These are phyloP conservation scores for Aurelia sp. DNA, from an alignment of 30 jellyfish, hydroid and myxozoan genomes.

Conservation along the genomic window DNA sequence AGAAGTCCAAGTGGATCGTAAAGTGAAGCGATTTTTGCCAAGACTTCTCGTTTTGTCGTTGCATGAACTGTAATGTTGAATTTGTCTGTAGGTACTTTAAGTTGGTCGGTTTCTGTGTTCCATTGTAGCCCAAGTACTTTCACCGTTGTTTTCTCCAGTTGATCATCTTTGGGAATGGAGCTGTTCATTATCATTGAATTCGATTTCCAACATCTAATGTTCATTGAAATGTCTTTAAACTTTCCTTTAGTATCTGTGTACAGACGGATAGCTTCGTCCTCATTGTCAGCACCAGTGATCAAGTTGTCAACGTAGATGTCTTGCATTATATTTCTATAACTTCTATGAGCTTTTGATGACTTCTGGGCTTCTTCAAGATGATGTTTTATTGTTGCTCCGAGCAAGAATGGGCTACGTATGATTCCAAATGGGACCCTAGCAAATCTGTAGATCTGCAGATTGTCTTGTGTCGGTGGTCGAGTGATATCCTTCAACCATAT, in stretches of 20 bases:
- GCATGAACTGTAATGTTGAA: neutral
- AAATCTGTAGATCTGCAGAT: slow-evolving; percentile 32
- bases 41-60: slow-evolving; percentile 52
- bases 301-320: slow-evolving; percentile 44
- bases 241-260: slow-evolving; percentile 13
- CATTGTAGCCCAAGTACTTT: slow-evolving; percentile 54
- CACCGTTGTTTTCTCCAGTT: neutral
- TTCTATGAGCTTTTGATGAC: neutral
- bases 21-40: slow-evolving; percentile 16
- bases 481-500: slow-evolving; percentile 42
- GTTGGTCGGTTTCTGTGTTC: slow-evolving; percentile 28
- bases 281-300: slow-evolving; percentile 30
- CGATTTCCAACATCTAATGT: slow-evolving; percentile 43
- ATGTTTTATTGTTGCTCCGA: slow-evolving; percentile 49
- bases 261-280: slow-evolving; percentile 20
- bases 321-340: neutral
- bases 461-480: slow-evolving; percentile 5
- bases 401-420: slow-evolving; percentile 41
- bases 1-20: slow-evolving; percentile 36
- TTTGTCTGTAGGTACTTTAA: slow-evolving; percentile 14
- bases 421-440: slow-evolving; percentile 37
- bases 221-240: slow-evolving; percentile 29
- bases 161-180: slow-evolving; percentile 15
- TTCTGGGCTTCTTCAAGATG: neutral
- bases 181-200: slow-evolving; percentile 5